Evolutionary conservation across 2,888 invertebrate genomes (phyloP), one percentile per base, ranked within the genome.

Genomic region (Lepidochrysops patricia): DNA sequence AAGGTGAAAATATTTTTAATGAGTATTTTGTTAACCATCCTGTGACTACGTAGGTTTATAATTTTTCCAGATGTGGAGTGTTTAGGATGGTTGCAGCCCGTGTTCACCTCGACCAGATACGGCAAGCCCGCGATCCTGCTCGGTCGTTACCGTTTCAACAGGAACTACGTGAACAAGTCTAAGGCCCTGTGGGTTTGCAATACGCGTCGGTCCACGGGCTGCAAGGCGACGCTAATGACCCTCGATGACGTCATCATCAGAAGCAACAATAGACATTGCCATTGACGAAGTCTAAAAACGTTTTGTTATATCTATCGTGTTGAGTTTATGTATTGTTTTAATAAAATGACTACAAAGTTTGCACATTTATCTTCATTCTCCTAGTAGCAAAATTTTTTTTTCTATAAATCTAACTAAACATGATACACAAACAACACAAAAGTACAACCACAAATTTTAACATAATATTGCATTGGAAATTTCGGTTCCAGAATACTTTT

Each of bases 191-290:
- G 71, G 71, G 60, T 67, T 4, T 73, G 73, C 57, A 67, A 64
- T 32, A 72, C 70, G 50, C 61, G 68, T 13, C 64, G 66, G 26
- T 63, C 67, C 6, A 34, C 52, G 2, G 70, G 73, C 4, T 79
- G 79, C 50, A 70, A 66, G 32, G 77, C 72, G 1, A 70, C 72
- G 1, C 64, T 78, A 6, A 66, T 72, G 2, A 78, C 77, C 0
- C 64, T 61, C 13, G 65, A 70, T 12, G 65, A 75, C n/a, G 61
- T 67, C 27, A 69, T 75, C 13, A 60, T 76, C 13, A 64, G 61
- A 15, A 62, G 64, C 12, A 71, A 67, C 23, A 65, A 70, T 58
- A 48, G 63, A 27, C 76, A 77, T 60, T 71, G 68, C 50, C 74
- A 76, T 64, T 67, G 61, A 29, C 13, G 5, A 50, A 5, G 12